Percentiles rank a stretch among this genome's conserved stretches.
Evolutionary conservation across 2,888 invertebrate species (phyloP).

Genomic region (Parnassius mnemosyne): DNA sequence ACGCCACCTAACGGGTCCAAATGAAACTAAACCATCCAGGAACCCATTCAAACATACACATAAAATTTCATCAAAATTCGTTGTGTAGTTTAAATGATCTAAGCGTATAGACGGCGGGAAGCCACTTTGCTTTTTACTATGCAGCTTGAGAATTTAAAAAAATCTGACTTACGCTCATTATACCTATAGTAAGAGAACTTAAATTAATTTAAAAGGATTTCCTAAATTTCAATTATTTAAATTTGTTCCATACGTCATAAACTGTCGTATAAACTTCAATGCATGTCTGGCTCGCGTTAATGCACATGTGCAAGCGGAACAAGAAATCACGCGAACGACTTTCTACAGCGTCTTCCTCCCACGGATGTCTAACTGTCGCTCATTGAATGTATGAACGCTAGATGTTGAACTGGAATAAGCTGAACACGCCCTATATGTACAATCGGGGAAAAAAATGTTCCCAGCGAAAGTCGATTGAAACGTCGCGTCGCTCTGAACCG

Average conservation of each 20-base stretch:
- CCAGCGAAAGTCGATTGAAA: conserved; percentile 21
- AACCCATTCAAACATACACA: too few relatives aligned
- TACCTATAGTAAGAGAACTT: too few relatives aligned
- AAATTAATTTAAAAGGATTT: too few relatives aligned
- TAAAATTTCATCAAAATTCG: too few relatives aligned
- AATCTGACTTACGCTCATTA: too few relatives aligned
- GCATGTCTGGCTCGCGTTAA: conserved; percentile 20
- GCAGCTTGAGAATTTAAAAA: too few relatives aligned
- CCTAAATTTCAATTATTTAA: not conserved
- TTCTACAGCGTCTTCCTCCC: conserved; percentile 22
- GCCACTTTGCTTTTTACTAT: too few relatives aligned
- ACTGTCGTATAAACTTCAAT: conserved; percentile 16
- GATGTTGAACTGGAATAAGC: conserved; percentile 16
- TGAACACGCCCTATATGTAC: conserved; percentile 12
- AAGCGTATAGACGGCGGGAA: too few relatives aligned
- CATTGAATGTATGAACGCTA: conserved; percentile 4
- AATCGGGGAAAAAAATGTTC: conserved; percentile 16
- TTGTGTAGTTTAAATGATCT: too few relatives aligned
- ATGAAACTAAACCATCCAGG: too few relatives aligned
- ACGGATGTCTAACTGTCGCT: conserved; percentile 9
- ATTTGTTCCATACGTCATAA: conserved; percentile 5
- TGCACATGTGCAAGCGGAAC: conserved; percentile 18
- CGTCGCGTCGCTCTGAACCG: not conserved
- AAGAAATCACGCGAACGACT: conserved; percentile 22
- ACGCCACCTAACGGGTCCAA: too few relatives aligned